Conservation (phyloP, 2,797 vertebrate genomes). For the Enteromius paludinosus region DNA sequence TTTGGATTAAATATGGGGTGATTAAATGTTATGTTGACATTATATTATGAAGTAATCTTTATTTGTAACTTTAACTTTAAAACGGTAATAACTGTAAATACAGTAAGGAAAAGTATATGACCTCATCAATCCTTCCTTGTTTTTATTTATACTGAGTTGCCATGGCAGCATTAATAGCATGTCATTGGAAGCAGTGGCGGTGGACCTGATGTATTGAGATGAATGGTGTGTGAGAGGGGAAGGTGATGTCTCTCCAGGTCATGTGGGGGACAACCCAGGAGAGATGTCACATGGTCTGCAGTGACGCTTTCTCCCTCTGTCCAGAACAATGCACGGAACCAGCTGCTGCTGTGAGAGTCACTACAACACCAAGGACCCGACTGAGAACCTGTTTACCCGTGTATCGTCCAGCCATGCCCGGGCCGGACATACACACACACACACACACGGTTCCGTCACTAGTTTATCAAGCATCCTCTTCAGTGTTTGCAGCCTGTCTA, state of each 20-base stretch:
- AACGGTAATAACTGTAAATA: neutral
- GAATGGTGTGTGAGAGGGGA: constrained; percentile 40
- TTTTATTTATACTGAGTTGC: constrained; percentile 37
- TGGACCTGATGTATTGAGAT: constrained; percentile 34
- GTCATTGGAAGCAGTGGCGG: neutral
- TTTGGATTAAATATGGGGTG: neutral
- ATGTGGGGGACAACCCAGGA: constrained; percentile 66
- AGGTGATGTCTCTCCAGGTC: constrained; percentile 53
- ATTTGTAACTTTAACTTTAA: too few species aligned
- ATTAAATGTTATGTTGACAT: neutral
- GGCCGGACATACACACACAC: constrained; percentile 34
- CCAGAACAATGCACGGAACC: constrained; percentile 79
- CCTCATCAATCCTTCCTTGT: neutral
- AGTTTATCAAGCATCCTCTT: constrained; percentile 34
- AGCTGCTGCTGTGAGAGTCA: constrained; percentile 71
- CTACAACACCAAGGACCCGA: constrained; percentile 59
- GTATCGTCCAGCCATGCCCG: constrained; percentile 14
- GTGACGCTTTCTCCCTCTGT: constrained; percentile 63
- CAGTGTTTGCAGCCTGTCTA: neutral
- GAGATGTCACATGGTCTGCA: constrained; percentile 65
- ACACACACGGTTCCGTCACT: constrained; percentile 21
- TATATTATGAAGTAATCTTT: neutral
- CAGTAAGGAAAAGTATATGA: neutral
- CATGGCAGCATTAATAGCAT: constrained; percentile 15
- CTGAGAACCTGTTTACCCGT: constrained; percentile 70